Conservation (phyloP, 2,888 invertebrate genomes). For the Papilio elwesi region DNA sequence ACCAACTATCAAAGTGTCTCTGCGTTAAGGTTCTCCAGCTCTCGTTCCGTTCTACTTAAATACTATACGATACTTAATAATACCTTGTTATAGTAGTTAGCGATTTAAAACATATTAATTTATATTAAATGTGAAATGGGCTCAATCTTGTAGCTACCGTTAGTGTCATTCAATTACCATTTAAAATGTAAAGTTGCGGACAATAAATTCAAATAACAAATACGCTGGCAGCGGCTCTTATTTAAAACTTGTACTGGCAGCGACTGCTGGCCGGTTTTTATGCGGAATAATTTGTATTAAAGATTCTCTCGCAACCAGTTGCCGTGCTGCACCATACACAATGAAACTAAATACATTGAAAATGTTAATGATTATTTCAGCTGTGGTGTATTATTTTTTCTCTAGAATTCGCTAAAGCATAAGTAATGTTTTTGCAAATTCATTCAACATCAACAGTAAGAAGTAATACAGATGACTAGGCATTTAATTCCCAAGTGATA, state of each 20-base stretch:
- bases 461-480: conserved; percentile 45
- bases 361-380: conserved; percentile 4
- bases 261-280: conserved; percentile 33
- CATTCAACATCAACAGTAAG: conserved; percentile 25
- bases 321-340: conserved; percentile 10
- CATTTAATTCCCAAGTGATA: conserved; percentile 60
- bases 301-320: conserved; percentile 20
- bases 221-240: conserved; percentile 32
- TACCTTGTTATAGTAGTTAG: not conserved
- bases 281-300: conserved; percentile 31
- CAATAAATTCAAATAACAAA: conserved; percentile 34
- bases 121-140: not conserved
- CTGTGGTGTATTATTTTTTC: not conserved
- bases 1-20: conserved; percentile 60
- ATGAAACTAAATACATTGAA: conserved; percentile 12
- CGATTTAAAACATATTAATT: conserved; percentile 5
- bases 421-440: not conserved
- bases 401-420: not conserved
- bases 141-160: conserved; percentile 3
- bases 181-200: conserved; percentile 25
- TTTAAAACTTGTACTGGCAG: conserved; percentile 34
- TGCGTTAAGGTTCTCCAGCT: conserved; percentile 50
- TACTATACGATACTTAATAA: conserved; percentile 5
- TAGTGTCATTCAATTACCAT: conserved; percentile 36
- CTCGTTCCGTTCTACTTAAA: conserved; percentile 4